Percentiles rank a stretch among this genome's conserved stretches.
Conservation (phyloP, 2,113 vertebrate species). For the Tachycineta bicolor region DNA sequence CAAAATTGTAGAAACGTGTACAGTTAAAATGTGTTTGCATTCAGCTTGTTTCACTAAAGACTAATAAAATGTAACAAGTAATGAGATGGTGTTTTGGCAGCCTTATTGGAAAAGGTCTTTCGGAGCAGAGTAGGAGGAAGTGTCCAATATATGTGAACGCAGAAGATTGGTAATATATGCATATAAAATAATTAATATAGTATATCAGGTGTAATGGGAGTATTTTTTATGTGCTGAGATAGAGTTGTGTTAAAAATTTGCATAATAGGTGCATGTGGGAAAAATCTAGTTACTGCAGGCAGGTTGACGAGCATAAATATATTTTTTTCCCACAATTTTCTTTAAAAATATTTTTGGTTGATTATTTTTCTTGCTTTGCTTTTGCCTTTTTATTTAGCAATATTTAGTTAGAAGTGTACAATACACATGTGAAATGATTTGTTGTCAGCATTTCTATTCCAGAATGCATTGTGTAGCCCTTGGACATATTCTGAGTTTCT, state of each 20-base stretch:
- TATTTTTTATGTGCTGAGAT: neutral
- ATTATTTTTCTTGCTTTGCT: neutral
- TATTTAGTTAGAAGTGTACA: neutral
- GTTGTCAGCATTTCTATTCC: neutral
- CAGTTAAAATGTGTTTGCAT: neutral
- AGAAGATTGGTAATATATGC: neutral
- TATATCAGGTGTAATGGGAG: neutral
- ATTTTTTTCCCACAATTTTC: neutral
- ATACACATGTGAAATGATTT: neutral
- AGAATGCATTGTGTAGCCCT: neutral
- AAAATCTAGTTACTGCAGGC: neutral
- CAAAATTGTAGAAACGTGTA: neutral
- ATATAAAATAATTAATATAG: neutral
- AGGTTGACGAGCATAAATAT: neutral
- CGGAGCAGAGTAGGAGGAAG: neutral
- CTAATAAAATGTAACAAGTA: neutral
- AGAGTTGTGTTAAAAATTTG: neutral
- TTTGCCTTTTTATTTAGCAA: neutral
- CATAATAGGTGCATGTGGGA: neutral
- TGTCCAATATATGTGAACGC: neutral
- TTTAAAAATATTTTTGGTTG: neutral
- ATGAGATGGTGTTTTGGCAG: neutral
- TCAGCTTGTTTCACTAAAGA: neutral
- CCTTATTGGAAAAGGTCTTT: neutral
- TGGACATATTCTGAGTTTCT: neutral